Percentiles rank a stretch among this genome's conserved stretches.
These are phyloP conservation scores for Labroides dimidiatus DNA, from an alignment of 2,797 vertebrate genomes.

Conservation along the genomic window DNA sequence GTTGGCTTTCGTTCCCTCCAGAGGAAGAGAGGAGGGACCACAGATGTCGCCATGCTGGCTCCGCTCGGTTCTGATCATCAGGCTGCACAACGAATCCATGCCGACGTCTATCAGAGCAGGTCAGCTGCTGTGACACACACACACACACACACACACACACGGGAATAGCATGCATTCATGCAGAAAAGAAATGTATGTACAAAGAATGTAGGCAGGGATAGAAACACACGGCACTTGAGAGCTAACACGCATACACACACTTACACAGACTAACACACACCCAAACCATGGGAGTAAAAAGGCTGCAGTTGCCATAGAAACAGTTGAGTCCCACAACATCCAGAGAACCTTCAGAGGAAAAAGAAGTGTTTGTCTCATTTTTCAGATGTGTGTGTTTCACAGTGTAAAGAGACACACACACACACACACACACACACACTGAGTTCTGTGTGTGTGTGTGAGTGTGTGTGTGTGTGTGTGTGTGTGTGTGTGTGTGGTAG, in stretches of 20 bases:
- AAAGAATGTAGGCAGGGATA: neutral
- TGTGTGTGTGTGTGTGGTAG: slow-evolving; percentile 45
- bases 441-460: slow-evolving; percentile 18
- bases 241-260: neutral
- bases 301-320: slow-evolving; percentile 84
- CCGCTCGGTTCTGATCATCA: slow-evolving; percentile 59
- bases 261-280: slow-evolving; percentile 16
- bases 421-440: slow-evolving; percentile 8
- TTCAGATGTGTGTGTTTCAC: slow-evolving; percentile 58
- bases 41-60: slow-evolving; percentile 66
- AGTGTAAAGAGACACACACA: slow-evolving; percentile 38
- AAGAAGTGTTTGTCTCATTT: slow-evolving; percentile 78
- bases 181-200: neutral
- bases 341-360: slow-evolving; percentile 77
- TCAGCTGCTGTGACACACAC: slow-evolving; percentile 5
- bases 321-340: slow-evolving; percentile 78
- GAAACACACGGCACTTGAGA: slow-evolving; percentile 12
- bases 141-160: slow-evolving; percentile 24
- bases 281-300: slow-evolving; percentile 72
- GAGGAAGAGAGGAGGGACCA: slow-evolving; percentile 11
- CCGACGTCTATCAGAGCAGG: slow-evolving; percentile 65
- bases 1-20: slow-evolving; percentile 37
- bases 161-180: neutral
- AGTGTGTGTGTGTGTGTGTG: slow-evolving; percentile 19
- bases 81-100: slow-evolving; percentile 32